These are phyloP conservation scores for Chionodraco myersi DNA, from an alignment of 2,113 vertebrate genomes.

Conservation along the genomic window DNA sequence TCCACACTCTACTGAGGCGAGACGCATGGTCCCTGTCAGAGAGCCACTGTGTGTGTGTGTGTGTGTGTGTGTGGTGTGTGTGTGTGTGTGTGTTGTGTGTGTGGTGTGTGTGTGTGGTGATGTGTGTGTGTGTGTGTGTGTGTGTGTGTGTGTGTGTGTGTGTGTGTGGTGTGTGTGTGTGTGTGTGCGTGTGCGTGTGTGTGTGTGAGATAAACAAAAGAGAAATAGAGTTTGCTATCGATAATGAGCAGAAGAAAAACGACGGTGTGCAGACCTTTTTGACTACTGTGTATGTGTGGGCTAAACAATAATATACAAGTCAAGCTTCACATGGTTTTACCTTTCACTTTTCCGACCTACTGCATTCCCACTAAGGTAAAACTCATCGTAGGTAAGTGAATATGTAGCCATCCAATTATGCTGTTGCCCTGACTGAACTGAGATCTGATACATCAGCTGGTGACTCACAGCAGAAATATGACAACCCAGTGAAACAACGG, in stretches of 20 bases:
- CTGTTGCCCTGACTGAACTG: slow-evolving; percentile 10
- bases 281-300: neutral
- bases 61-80: slow-evolving; percentile 1
- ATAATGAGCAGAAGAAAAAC: slow-evolving; percentile 10
- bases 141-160: slow-evolving; percentile 10
- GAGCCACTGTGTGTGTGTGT: slow-evolving; percentile 28
- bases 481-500: slow-evolving; percentile 16
- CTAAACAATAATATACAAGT: neutral
- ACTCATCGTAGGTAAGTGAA: neutral
- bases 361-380: neutral
- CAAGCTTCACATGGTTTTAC: neutral
- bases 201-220: slow-evolving; percentile 22
- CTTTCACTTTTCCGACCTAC: neutral
- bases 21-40: slow-evolving; percentile 68
- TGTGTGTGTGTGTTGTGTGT: slow-evolving; percentile 8
- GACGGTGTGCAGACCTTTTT: neutral
- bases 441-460: slow-evolving; percentile 21
- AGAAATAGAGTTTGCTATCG: slow-evolving; percentile 1
- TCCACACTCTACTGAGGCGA: slow-evolving; percentile 73
- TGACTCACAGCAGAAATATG: slow-evolving; percentile 17
- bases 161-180: slow-evolving; percentile 11
- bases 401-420: slow-evolving; percentile 15
- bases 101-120: neutral
- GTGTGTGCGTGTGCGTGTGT: neutral
- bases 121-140: slow-evolving; percentile 26